These are phyloP conservation scores for Sycophila texana DNA, from an alignment of 2,888 invertebrate species.

Conservation along the genomic window DNA sequence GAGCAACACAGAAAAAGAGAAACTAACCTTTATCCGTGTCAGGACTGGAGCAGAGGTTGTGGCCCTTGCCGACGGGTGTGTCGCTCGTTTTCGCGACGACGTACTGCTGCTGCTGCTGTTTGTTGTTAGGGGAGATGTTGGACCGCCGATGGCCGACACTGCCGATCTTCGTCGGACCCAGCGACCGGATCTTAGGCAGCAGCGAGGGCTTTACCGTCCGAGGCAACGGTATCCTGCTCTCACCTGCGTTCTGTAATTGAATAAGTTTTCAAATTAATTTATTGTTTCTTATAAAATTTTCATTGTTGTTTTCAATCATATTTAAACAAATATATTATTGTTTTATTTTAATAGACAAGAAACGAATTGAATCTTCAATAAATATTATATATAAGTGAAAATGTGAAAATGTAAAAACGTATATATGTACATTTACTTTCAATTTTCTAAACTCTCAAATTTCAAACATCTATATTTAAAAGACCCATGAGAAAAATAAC, in stretches of 20 bases:
- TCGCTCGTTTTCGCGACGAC: constrained; percentile 8
- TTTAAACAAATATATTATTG: too few relatives aligned
- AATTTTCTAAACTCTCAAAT: too few relatives aligned
- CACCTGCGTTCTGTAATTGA: constrained; percentile 68
- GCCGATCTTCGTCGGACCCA: constrained; percentile 28
- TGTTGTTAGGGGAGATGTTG: constrained; percentile 1
- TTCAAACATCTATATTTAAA: too few relatives aligned
- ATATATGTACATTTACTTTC: too few relatives aligned
- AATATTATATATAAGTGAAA: too few relatives aligned
- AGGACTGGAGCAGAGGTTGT: constrained; percentile 3
- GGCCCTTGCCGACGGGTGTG: background rate
- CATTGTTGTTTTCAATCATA: background rate
- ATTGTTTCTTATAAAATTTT: background rate
- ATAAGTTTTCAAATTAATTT: constrained; percentile 12
- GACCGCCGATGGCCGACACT: constrained; percentile 26
- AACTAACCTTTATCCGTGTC: constrained; percentile 35
- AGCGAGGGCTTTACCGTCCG: constrained; percentile 68
- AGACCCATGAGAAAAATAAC: too few relatives aligned
- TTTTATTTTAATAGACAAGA: too few relatives aligned
- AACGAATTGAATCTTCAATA: too few relatives aligned
- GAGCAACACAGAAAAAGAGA: background rate
- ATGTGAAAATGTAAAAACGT: too few relatives aligned
- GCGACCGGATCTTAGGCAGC: constrained; percentile 64
- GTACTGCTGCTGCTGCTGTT: constrained; percentile 12
- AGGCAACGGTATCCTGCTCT: constrained; percentile 71